These are phyloP conservation scores for Procambarus clarkii DNA, from an alignment of 1,140 invertebrate species.

Conservation along the genomic window DNA sequence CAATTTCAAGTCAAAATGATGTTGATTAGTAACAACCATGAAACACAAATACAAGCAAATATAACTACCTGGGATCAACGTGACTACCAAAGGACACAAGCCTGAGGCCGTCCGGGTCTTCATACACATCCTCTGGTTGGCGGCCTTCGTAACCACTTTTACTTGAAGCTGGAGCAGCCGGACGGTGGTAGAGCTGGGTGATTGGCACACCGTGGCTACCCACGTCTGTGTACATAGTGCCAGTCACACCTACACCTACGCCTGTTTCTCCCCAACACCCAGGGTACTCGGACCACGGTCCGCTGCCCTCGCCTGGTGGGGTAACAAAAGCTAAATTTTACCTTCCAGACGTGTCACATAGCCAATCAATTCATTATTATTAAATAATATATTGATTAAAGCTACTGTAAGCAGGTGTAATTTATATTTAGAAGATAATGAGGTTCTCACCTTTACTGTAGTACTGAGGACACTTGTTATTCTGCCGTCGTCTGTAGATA, in stretches of 20 bases:
- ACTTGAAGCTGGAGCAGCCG: constrained; percentile 37
- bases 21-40: too few relatives aligned
- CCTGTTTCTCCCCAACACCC: constrained; percentile 70
- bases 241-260: constrained; percentile 54
- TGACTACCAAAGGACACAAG: constrained; percentile 70
- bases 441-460: constrained; percentile 60
- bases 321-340: background rate
- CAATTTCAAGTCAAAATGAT: too few relatives aligned
- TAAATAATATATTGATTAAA: background rate
- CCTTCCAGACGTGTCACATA: background rate
- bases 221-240: constrained; percentile 68
- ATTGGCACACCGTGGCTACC: constrained; percentile 65
- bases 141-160: constrained; percentile 66
- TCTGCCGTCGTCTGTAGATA: constrained; percentile 61
- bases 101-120: constrained; percentile 71
- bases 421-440: background rate
- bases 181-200: constrained; percentile 63
- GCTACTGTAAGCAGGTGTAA: background rate
- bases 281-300: constrained; percentile 68
- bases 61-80: constrained; percentile 54
- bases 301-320: constrained; percentile 54
- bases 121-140: constrained; percentile 68
- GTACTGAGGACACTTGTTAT: constrained; percentile 69
- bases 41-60: background rate
- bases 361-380: background rate